Base-by-base conservation (phyloP, 1,140 invertebrate species). In the Hermatobates lingyangjiaoensis region DNA sequence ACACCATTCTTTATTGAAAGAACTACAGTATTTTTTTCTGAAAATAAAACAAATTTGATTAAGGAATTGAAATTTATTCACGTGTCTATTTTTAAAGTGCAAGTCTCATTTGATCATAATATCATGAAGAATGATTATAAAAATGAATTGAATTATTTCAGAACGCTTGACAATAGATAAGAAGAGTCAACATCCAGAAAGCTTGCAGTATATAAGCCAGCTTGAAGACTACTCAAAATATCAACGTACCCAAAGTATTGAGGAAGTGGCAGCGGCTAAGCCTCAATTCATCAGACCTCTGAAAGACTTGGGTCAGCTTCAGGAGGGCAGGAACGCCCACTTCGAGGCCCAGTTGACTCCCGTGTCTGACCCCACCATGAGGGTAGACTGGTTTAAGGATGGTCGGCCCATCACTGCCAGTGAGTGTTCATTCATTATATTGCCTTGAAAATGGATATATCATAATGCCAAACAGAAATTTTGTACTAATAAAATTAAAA, bases 381-480 rank as follows among this genome's bases (percentile, higher is more conserved):
- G 82, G 70, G 87, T 98, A 59, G 92, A 98, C 69, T 98, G 93
- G 93, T 92, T 87, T 68, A 92, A 94, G 71, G 91, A 98, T 79
- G 92, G 90, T 59, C 79, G 77, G 66, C 76, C 86, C 40, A 87
- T 93, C 58, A 92, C 87, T 71, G 81, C 85, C 65, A 95, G 90
- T 74, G 59, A 66, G 67, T 63, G 46, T 27, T 54, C 34, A 18
- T 23, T 23, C 15, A 7, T 49, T 3, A 49, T 7, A n/a, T 7
- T 24, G 0, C 42, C 42, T 23, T 5, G 47, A 20, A 48, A 27
- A 15, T 12, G n/a, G n/a, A n/a, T n/a, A n/a, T n/a, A n/a, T n/a
- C n/a, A n/a, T n/a, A n/a, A n/a, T n/a, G n/a, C n/a, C n/a, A n/a
- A n/a, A n/a, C n/a, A n/a, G n/a, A n/a, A n/a, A n/a, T n/a, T n/a